A percentile compares a stretch with the other conserved stretches of the same genome.
Evolutionary conservation across 1,140 invertebrate genomes (phyloP).

Genomic region (Pseudachorutes palmiensis): DNA sequence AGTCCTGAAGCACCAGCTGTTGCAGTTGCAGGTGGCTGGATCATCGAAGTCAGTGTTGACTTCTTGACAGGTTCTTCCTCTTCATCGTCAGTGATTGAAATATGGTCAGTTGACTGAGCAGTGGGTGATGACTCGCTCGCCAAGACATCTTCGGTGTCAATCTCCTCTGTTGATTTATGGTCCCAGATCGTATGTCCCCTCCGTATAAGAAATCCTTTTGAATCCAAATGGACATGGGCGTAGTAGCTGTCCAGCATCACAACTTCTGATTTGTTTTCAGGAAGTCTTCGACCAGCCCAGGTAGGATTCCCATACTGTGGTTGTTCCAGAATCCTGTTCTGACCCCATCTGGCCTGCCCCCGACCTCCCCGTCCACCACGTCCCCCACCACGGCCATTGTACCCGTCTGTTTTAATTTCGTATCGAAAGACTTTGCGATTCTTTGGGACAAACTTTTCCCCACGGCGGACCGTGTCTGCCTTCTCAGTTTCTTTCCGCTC

Average conservation of each 20-base stretch:
- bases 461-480: slow-evolving; percentile 52
- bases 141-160: background rate
- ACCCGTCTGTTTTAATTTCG: background rate
- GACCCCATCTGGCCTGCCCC: too few relatives aligned
- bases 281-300: background rate
- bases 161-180: background rate
- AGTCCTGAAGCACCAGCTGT: too few relatives aligned
- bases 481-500: slow-evolving; percentile 53
- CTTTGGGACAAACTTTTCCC: slow-evolving; percentile 40
- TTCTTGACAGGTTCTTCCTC: too few relatives aligned
- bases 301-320: background rate
- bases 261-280: slow-evolving; percentile 41
- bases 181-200: slow-evolving; percentile 11
- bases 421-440: background rate
- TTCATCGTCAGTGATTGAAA: slow-evolving; percentile 27
- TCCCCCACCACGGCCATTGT: background rate
- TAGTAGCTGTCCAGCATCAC: slow-evolving; percentile 20
- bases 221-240: slow-evolving; percentile 13
- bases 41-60: background rate
- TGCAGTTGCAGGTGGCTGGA: too few relatives aligned
- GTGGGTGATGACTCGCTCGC: background rate
- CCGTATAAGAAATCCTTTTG: slow-evolving; percentile 12
- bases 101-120: background rate
- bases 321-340: too few relatives aligned
- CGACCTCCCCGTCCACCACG: too few relatives aligned